Evolutionary conservation across 2,797 vertebrate genomes (phyloP), one percentile per base, ranked within the genome.

Genomic region (Mycteria americana): DNA sequence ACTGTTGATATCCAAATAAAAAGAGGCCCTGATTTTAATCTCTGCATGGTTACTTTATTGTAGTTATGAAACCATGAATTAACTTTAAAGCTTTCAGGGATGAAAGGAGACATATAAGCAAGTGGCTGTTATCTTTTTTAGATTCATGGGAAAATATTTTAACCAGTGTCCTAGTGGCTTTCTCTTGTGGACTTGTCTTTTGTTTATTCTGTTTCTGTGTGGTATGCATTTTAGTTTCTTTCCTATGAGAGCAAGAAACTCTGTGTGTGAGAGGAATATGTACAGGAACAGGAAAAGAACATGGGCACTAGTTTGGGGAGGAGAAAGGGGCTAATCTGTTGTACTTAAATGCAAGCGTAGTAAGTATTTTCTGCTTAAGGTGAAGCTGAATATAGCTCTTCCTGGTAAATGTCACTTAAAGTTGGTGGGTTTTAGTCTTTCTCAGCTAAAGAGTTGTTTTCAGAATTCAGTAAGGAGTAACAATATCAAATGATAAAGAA

Each of bases 21-120:
- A 98, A 97, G 97, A 98, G 96, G 95, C 95, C 94, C 95, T 94
- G 97, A 98, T 98, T 98, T 98, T 98, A 98, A 98, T 98, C 97
- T 98, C 91, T 93, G 89, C 92, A 93, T 97, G 97, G 97, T 98
- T 98, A 96, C 96, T 97, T 98, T 98, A 98, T 97, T 98, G 97
- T 97, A 97, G 91, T 97, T 96, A 97, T 97, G 97, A 98, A 98
- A 97, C 95, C 95, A 97, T 98, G 97, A 98, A 98, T 98, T 98
- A 98, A 97, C 95, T 98, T 97, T 96, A 97, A 97, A 97, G 96
- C 96, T 97, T 98, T 98, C 97, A 97, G 91, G 93, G 96, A 98
- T 97, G 95, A 98, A 98, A 98, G 97, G 59, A 97, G 93, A 95
- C 78, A 88, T 94, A 69, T 95, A 97, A 97, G 97, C 95, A 97